A percentile compares a stretch with the other conserved stretches of the same genome.
Evolutionary conservation across 2,113 vertebrate genomes (phyloP).

Genomic region (Rhipidura dahli): DNA sequence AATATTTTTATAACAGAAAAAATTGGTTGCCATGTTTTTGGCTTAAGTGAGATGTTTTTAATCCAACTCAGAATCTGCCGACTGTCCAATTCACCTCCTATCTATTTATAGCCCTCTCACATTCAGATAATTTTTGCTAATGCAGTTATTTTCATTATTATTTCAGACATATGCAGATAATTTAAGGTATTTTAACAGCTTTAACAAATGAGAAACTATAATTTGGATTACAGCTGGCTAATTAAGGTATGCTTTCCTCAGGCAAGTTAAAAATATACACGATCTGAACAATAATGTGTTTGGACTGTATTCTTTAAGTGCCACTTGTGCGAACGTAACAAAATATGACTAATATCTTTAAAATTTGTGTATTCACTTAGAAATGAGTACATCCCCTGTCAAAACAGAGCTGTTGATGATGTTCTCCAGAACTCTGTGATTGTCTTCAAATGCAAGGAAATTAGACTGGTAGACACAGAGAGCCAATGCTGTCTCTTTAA

Average conservation of each 20-base stretch:
- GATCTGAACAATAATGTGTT: slow-evolving; percentile 30
- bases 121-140: slow-evolving; percentile 49
- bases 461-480: not conserved
- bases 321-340: slow-evolving; percentile 31
- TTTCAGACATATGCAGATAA: slow-evolving; percentile 41
- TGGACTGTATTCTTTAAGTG: slow-evolving; percentile 41
- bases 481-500: slow-evolving; percentile 40
- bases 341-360: slow-evolving; percentile 11
- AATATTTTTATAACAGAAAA: slow-evolving; percentile 79
- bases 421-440: not conserved
- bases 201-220: slow-evolving; percentile 52
- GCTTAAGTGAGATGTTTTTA: slow-evolving; percentile 67
- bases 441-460: slow-evolving; percentile 48
- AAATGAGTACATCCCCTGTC: not conserved
- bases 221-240: slow-evolving; percentile 60
- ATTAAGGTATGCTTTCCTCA: slow-evolving; percentile 58
- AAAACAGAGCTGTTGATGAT: not conserved
- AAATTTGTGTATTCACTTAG: not conserved
- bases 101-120: slow-evolving; percentile 69
- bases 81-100: slow-evolving; percentile 73
- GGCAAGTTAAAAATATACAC: slow-evolving; percentile 47
- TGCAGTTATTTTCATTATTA: slow-evolving; percentile 64
- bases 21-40: slow-evolving; percentile 74
- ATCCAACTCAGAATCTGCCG: slow-evolving; percentile 68
- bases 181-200: slow-evolving; percentile 61